A percentile compares a stretch with the other conserved stretches of the same genome.
Conservation (phyloP, 2,888 invertebrate species). For the Sepiola atlantica region DNA sequence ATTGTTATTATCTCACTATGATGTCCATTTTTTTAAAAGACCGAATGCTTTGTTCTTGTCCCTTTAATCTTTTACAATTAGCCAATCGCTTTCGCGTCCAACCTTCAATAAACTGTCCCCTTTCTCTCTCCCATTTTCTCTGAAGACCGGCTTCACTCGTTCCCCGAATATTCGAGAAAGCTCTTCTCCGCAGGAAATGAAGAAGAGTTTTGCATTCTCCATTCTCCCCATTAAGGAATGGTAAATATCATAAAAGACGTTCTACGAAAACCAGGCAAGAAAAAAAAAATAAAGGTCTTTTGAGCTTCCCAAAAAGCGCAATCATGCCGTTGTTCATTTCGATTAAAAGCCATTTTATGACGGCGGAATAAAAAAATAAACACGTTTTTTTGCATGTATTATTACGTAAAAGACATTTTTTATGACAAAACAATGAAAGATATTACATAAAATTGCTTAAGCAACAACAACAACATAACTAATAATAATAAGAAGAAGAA, state of each 20-base stretch:
- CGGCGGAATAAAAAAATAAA: not conserved
- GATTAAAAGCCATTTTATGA: not conserved
- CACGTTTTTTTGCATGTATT: not conserved
- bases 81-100: not conserved
- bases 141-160: not conserved
- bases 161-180: not conserved
- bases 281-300: not conserved
- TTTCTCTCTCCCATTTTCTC: not conserved
- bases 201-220: not conserved
- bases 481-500: not conserved
- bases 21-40: not conserved
- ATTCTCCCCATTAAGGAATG: not conserved
- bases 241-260: not conserved
- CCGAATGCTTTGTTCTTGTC: not conserved
- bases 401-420: not conserved
- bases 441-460: not conserved
- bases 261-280: not conserved
- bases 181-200: not conserved
- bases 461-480: not conserved
- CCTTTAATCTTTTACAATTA: not conserved
- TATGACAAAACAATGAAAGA: not conserved
- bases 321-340: not conserved
- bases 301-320: not conserved
- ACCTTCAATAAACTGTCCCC: not conserved
- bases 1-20: not conserved